Percentiles rank a stretch among this genome's conserved stretches.
Conservation (phyloP, 1,140 invertebrate species). For the Ylistrum balloti region DNA sequence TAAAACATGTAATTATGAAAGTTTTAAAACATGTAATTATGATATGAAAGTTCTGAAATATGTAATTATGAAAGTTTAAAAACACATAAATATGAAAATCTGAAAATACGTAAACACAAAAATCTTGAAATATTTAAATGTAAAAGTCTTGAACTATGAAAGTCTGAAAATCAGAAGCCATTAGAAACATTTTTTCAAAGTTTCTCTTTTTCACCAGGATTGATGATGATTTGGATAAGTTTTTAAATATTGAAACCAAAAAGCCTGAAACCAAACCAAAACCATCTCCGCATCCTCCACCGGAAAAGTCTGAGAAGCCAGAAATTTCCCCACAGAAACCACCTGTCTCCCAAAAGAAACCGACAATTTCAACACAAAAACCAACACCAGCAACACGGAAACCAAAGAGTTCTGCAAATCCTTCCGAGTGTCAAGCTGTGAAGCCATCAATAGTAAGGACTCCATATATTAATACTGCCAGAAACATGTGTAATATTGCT, state of each 20-base stretch:
- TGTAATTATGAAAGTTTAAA: too few relatives aligned
- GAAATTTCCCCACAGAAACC: not conserved
- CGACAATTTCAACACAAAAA: not conserved
- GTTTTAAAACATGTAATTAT: too few relatives aligned
- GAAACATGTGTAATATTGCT: too few relatives aligned
- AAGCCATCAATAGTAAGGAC: not conserved
- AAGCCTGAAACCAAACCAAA: not conserved
- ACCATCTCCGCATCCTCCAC: not conserved
- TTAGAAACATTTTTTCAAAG: too few relatives aligned
- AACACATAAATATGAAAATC: too few relatives aligned
- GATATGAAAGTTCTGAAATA: too few relatives aligned
- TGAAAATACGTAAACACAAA: too few relatives aligned
- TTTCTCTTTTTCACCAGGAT: not conserved
- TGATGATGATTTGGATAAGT: slow-evolving; percentile 1
- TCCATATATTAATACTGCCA: too few relatives aligned
- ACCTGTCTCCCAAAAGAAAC: not conserved
- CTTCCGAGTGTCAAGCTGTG: not conserved
- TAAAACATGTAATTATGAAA: too few relatives aligned
- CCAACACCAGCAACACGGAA: not conserved
- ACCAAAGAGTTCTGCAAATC: not conserved
- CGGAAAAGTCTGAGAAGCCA: not conserved
- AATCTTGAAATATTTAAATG: too few relatives aligned
- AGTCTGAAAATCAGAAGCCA: too few relatives aligned
- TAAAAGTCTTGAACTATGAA: too few relatives aligned
- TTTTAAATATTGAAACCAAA: not conserved